Conservation (phyloP, 2,797 vertebrate genomes). For the Mormyrus hasselquistii region DNA sequence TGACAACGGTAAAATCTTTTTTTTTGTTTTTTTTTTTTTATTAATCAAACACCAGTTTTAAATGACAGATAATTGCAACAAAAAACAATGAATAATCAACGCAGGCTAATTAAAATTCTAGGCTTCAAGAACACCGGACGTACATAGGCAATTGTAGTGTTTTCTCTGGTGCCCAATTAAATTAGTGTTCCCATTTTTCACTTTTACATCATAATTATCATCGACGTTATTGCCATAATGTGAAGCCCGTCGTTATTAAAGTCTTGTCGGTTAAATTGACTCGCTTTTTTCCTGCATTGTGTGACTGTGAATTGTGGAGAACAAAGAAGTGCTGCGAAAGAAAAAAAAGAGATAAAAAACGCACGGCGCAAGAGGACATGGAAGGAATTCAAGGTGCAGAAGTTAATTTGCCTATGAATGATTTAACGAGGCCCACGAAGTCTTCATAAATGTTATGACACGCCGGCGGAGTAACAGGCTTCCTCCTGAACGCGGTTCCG, state of each 20-base stretch:
- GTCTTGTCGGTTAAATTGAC: background rate
- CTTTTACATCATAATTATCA: slow-evolving; percentile 12
- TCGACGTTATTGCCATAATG: background rate
- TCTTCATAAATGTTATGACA: slow-evolving; percentile 8
- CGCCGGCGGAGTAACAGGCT: background rate
- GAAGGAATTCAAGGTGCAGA: background rate
- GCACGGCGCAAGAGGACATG: background rate
- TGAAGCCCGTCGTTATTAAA: background rate
- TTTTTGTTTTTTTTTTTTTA: background rate
- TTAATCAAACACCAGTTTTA: slow-evolving; percentile 5
- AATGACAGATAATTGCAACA: slow-evolving; percentile 7
- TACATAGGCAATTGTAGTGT: slow-evolving; percentile 3
- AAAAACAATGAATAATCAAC: slow-evolving; percentile 3
- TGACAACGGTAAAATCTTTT: background rate
- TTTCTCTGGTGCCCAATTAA: slow-evolving; percentile 5
- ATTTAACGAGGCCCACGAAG: background rate
- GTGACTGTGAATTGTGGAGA: background rate
- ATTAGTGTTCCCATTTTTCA: background rate
- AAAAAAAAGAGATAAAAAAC: background rate
- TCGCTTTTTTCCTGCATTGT: background rate
- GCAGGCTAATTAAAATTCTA: background rate
- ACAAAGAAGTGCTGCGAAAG: background rate
- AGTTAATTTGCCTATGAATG: slow-evolving; percentile 4
- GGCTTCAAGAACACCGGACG: background rate
- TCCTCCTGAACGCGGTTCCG: background rate